Evolutionary conservation across 2,113 vertebrate species (phyloP).

Genomic region (pig (Sus scrofa)): DNA sequence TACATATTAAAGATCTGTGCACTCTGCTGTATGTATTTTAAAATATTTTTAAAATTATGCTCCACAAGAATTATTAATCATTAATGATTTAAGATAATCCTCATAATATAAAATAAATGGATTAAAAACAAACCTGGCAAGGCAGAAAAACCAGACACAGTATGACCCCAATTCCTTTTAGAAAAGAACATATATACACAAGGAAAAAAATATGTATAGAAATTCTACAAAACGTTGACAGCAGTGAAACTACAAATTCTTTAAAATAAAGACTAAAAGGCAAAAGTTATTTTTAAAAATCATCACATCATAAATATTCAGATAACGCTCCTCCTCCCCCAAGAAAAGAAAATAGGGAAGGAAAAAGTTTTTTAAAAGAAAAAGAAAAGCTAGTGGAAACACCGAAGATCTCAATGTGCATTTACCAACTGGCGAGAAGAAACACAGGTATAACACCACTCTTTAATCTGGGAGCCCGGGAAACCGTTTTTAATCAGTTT

Average conservation of each 20-base stretch:
- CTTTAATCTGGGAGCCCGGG: background rate
- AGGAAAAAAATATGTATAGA: background rate
- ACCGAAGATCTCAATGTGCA: background rate
- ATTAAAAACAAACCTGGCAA: slow-evolving; percentile 38
- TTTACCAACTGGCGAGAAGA: background rate
- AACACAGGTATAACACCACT: background rate
- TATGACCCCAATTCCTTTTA: slow-evolving; percentile 8
- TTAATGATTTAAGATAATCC: background rate
- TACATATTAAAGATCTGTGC: background rate
- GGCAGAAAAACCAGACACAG: background rate
- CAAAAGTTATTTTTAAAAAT: background rate
- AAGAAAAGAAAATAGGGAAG: background rate
- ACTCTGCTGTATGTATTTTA: background rate
- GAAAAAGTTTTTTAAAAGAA: background rate
- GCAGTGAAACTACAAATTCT: background rate
- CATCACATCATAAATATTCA: background rate
- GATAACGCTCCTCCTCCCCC: background rate
- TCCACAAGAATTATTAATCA: background rate
- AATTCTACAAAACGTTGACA: background rate
- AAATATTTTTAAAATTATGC: background rate
- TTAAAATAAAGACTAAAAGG: slow-evolving; percentile 3
- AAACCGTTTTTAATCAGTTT: background rate
- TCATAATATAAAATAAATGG: background rate
- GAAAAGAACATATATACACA: slow-evolving; percentile 14
- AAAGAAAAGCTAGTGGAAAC: background rate